phyloP scores from a whole-genome alignment of 2,113 vertebrate species.

The Erythrocebus patas region DNA sequence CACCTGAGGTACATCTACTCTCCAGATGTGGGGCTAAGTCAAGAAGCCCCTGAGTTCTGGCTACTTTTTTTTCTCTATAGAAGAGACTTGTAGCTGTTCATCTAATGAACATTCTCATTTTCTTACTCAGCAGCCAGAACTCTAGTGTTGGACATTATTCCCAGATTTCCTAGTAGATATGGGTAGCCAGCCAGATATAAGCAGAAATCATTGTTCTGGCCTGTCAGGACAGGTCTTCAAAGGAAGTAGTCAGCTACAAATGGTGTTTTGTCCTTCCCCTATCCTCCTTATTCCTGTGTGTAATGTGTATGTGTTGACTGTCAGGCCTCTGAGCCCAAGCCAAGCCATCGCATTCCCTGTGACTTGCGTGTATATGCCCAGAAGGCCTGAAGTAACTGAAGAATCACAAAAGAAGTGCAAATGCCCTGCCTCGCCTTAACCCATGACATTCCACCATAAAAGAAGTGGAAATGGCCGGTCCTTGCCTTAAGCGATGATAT shows the following conservation, averaged over 20 bases:
- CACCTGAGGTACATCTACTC: not conserved
- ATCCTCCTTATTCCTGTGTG: not conserved
- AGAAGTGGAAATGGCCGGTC: too few species aligned
- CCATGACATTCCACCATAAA: too few species aligned
- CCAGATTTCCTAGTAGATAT: not conserved
- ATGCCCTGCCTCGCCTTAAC: too few species aligned
- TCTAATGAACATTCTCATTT: not conserved
- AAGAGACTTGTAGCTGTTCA: not conserved
- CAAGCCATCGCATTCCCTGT: too few species aligned
- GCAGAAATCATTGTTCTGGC: not conserved
- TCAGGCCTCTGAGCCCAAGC: too few species aligned
- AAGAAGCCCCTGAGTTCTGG: not conserved
- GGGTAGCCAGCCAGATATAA: not conserved
- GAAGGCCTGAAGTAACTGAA: too few species aligned
- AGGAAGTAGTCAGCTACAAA: not conserved
- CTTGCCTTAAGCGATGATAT: too few species aligned
- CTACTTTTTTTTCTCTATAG: not conserved
- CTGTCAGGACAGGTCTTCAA: not conserved
- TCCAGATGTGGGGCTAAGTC: too few species aligned
- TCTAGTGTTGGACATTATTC: not conserved
- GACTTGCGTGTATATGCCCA: too few species aligned
- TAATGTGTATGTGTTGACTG: too few species aligned
- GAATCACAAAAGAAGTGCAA: too few species aligned
- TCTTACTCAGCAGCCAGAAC: not conserved
- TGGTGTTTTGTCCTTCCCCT: not conserved